These are phyloP conservation scores for Drosophila melanosoma DNA, from an alignment of 2,888 invertebrate species.

Conservation along the genomic window DNA sequence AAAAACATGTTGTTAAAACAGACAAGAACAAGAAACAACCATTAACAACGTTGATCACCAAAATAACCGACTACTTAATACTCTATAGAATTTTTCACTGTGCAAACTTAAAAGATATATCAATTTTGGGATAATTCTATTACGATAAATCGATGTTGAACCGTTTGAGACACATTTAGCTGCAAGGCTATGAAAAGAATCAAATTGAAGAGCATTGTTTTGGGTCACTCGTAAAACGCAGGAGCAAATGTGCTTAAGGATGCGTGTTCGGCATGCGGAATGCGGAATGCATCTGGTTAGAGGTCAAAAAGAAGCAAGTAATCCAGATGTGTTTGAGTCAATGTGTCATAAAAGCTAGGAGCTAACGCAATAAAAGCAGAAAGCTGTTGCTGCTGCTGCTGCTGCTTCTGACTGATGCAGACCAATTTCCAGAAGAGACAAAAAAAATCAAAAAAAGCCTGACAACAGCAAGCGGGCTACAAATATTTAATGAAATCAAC, in stretches of 20 bases:
- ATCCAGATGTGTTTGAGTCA: constrained; percentile 27
- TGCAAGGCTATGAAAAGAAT: neutral
- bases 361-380: constrained; percentile 61
- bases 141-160: neutral
- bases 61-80: neutral
- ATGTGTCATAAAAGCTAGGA: constrained; percentile 35
- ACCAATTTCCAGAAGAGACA: constrained; percentile 47
- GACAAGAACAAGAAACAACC: constrained; percentile 23
- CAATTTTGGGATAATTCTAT: neutral
- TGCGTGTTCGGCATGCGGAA: constrained; percentile 58
- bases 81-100: neutral
- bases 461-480: constrained; percentile 60
- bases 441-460: constrained; percentile 24
- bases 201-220: constrained; percentile 22
- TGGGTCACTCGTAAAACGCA: constrained; percentile 64
- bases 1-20: constrained; percentile 47
- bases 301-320: constrained; percentile 5
- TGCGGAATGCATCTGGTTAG: constrained; percentile 64
- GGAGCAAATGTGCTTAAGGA: constrained; percentile 43
- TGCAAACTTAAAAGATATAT: neutral
- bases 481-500: constrained; percentile 81
- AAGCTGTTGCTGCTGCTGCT: constrained; percentile 7
- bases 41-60: neutral
- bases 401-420: constrained; percentile 41
- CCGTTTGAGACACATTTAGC: neutral